Base-by-base conservation (phyloP, 1,140 invertebrate genomes). In the Charaxes varanes region DNA sequence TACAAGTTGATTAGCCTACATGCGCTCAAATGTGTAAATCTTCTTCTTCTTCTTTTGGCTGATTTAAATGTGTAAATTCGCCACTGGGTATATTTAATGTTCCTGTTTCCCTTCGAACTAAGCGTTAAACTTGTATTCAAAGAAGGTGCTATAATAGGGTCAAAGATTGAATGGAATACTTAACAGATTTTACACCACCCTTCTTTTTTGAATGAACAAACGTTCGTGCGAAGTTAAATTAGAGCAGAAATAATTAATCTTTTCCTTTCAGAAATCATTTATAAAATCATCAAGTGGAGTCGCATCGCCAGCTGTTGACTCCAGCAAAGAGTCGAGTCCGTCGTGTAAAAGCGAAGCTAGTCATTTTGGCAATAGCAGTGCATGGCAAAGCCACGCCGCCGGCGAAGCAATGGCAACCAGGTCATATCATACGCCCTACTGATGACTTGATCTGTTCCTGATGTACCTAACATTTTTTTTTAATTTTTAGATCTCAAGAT, bases 351-450 rank as follows among this genome's bases (percentile, higher is more conserved):
- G 80, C 27, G 84, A 84, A 37, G 83, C 78, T 35, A 84, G 79
- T 33, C 71, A 77, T 23, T 77, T 78, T 33, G 60, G 68, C 6
- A 69, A 70, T 43, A 81, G 69, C 48, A 64, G 69, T 34, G 70
- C 77, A 7, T 76, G 80, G 72, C 76, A 85, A 36, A 77, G 63
- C 41, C 74, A 84, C 54, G 72, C 73, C 0, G 81, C 84, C 11
- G 84, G 84, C n/a, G 84, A 85, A 55, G 79, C 84, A 12, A 85
- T 85, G 84, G 84, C 84, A 11, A 76, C 62, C 11, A 72, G 83
- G 83, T 85, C 63, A 36, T n/a, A 8, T 6, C 1, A 17, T 18
- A 17, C 15, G 0, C 15, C 4, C 8, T 2, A 2, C 4, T 8
- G 6, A 2, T 6, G 10, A 10, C 4, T 10, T 10, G n/a, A 17